Base-by-base conservation (phyloP, 2,888 invertebrate species). In the Ornithoptera alexandrae region DNA sequence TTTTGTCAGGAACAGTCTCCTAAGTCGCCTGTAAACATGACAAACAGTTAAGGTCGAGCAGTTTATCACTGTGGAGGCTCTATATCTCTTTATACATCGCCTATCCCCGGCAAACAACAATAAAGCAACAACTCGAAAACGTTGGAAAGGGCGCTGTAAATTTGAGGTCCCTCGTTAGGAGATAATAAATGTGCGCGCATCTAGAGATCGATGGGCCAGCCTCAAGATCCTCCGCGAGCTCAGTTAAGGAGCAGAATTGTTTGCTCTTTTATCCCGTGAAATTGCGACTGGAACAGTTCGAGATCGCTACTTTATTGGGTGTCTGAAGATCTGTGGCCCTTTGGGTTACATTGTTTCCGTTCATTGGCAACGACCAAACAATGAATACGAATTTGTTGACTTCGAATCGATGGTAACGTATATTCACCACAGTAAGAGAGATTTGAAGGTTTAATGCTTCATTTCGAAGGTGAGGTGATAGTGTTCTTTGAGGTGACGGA, bases 61-160 rank as follows among this genome's bases (percentile, higher is more conserved):
- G 71, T 74, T 73, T 57, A 73, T 75, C 71, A 73, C 65, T 56
- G 57, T 24, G 36, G 53, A 65, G 69, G 66, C 75, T 70, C 60
- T 72, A 73, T 75, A 62, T 72, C 72, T 74, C 72, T 73, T 69
- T 62, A 67, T 61, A 72, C 72, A 73, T 73, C 68, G 69, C 73
- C 71, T 70, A 72, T 72, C 72, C 73, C 20, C 70, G 72, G 71
- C 73, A 69, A 74, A 72, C 67, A 72, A 75, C 73, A 73, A 74
- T 75, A 75, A 71, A 68, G 62, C 65, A 73, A 72, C 70, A 72
- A 71, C 64, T 71, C 60, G 67, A 60, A 71, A 73, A 74, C 64
- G 70, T 71, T 65, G 42, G 59, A 68, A 69, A 71, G 72, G 69
- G 59, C 62, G 71, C 63, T 71, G 74, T 72, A 72, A 74, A 74